Base-by-base conservation (phyloP, 2,888 invertebrate genomes). In the Notocelia uddmanniana region DNA sequence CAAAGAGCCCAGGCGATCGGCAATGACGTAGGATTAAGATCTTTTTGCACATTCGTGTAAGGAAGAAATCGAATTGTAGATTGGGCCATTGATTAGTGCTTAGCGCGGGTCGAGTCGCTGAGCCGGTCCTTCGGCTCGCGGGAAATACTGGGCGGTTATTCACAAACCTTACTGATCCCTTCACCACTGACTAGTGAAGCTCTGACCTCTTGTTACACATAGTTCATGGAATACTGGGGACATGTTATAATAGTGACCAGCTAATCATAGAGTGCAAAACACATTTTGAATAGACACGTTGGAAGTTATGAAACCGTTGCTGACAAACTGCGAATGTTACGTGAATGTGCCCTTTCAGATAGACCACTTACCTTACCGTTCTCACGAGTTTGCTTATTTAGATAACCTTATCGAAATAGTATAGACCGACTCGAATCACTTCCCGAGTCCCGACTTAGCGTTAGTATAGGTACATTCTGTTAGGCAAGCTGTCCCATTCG, bases 301-400 rank as follows among this genome's bases (percentile, higher is more conserved):
- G 82, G 82, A 80, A 79, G 82, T 88, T 90, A 87, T 86, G 88
- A 89, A 89, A 90, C 86, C 82, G 84, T 85, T 82, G 82, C 81
- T 84, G 84, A 85, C 84, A 82, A 84, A 85, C 83, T 79, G 79
- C 80, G 76, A 81, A 80, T 76, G 75, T 75, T 78, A 75, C 68
- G 57, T 72, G 72, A 72, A 62, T 71, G 48, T 60, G 68, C 71
- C 71, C 72, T 72, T 72, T 67, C 21, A 50, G 62, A 9, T 60
- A 54, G 54, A 67, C 62, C 31, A 72, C 50, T 55, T 31, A 21
- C 41, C 37, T 45, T 23, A 15, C 19, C 55, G 55, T 62, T 68
- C 67, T 68, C 67, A 71, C 60, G 66, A 55, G 41, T 64, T 57
- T 23, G 26, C n/a, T 31, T 45, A 57, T 58, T 68, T 59, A 41